These are phyloP conservation scores for Drosophila affinis DNA, from an alignment of 2,888 invertebrate species.

Conservation along the genomic window DNA sequence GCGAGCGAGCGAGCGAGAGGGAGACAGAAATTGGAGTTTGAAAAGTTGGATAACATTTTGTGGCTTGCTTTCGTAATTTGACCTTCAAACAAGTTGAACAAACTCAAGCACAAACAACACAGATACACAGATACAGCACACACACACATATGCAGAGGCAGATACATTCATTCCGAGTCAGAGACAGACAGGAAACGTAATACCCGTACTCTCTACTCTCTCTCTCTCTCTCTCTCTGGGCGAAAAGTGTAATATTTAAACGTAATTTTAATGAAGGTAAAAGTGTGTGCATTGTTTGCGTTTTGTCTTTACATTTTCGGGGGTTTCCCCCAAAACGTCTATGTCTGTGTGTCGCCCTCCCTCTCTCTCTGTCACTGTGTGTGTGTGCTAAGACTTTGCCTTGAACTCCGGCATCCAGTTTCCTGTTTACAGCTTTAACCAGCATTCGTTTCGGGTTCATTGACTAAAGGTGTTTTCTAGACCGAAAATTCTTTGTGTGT, in stretches of 20 bases:
- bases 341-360: background rate
- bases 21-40: background rate
- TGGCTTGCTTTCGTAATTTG: slow-evolving; percentile 52
- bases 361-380: slow-evolving; percentile 13
- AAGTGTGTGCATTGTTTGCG: slow-evolving; percentile 59
- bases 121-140: slow-evolving; percentile 12
- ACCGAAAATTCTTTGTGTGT: slow-evolving; percentile 3
- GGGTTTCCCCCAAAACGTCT: slow-evolving; percentile 18
- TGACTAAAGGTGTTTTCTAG: slow-evolving; percentile 41
- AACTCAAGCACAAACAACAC: slow-evolving; percentile 27
- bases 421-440: slow-evolving; percentile 32
- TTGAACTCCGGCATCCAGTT: background rate
- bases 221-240: background rate
- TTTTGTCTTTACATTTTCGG: slow-evolving; percentile 55
- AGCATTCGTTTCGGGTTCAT: slow-evolving; percentile 24
- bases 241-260: slow-evolving; percentile 64
- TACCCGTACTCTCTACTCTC: background rate
- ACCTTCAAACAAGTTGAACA: slow-evolving; percentile 66
- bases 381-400: slow-evolving; percentile 1
- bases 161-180: background rate
- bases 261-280: slow-evolving; percentile 74
- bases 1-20: background rate
- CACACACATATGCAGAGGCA: background rate
- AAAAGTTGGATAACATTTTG: slow-evolving; percentile 38
- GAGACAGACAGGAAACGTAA: background rate